phyloP scores from a whole-genome alignment of 2,113 vertebrate genomes.

The Paramisgurnus dabryanus region DNA sequence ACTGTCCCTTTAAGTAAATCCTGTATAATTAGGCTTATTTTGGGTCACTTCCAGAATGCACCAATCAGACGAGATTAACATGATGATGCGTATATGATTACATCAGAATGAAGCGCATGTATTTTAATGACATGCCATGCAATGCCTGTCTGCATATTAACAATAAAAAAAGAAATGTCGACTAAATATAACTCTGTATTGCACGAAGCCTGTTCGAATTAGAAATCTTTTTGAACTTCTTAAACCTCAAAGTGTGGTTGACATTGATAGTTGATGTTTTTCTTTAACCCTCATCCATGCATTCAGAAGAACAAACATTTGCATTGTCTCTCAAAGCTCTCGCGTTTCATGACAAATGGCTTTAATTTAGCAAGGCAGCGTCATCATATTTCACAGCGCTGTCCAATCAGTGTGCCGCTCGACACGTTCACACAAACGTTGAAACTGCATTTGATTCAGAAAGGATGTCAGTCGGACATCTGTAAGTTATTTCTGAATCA shows the following conservation, averaged over 20 bases:
- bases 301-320: constrained; percentile 24
- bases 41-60: too few relatives aligned
- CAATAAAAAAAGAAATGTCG: too few relatives aligned
- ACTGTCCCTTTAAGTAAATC: too few relatives aligned
- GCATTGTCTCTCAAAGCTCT: constrained; percentile 38
- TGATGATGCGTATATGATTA: too few relatives aligned
- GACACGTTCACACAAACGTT: constrained; percentile 16
- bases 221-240: constrained; percentile 10
- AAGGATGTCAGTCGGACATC: constrained; percentile 22
- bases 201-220: not conserved
- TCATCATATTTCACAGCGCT: constrained; percentile 46
- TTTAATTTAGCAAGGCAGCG: constrained; percentile 48
- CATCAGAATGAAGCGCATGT: too few relatives aligned
- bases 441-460: constrained; percentile 17
- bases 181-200: too few relatives aligned
- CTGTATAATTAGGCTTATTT: too few relatives aligned
- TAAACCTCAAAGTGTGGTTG: not conserved
- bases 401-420: constrained; percentile 1
- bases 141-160: too few relatives aligned
- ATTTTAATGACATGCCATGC: too few relatives aligned
- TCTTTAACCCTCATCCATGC: constrained; percentile 13
- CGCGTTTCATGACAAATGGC: constrained; percentile 44
- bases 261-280: constrained; percentile 22
- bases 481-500: constrained; percentile 40
- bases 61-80: too few relatives aligned